Evolutionary conservation across 1,140 invertebrate species (phyloP).

Genomic region (Sitobion miscanthi): DNA sequence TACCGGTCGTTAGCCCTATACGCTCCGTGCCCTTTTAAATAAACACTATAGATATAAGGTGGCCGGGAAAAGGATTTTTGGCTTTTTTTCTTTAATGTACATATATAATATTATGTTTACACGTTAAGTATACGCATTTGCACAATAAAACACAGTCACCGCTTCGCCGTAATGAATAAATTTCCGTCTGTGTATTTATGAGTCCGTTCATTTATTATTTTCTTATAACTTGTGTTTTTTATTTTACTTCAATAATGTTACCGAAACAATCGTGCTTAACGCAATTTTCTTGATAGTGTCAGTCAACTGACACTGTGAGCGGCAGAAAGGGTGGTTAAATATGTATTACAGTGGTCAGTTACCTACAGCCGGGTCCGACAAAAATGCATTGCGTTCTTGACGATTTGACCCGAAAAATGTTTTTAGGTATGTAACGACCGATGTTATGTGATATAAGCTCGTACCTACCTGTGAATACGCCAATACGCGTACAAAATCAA

Average conservation of each 20-base stretch:
- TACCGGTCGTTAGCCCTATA: conserved; percentile 44
- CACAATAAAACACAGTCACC: background rate
- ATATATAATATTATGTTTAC: background rate
- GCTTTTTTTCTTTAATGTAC: background rate
- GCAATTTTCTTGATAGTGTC: conserved; percentile 38
- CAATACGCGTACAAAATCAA: background rate
- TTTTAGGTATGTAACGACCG: background rate
- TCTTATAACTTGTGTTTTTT: background rate
- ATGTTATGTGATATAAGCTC: background rate
- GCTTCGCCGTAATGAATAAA: background rate
- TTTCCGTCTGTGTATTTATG: background rate
- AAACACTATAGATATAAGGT: background rate
- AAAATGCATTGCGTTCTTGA: background rate
- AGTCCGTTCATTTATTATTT: background rate
- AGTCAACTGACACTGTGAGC: background rate
- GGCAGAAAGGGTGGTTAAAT: background rate
- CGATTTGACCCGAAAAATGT: conserved; percentile 26
- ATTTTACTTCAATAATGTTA: background rate
- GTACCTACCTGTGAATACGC: background rate
- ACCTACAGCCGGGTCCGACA: background rate
- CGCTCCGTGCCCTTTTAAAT: background rate
- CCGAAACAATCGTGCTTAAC: conserved; percentile 33
- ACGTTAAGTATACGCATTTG: background rate
- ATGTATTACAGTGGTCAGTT: conserved; percentile 27
- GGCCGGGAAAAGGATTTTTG: background rate